Base-by-base conservation (phyloP, 2,113 vertebrate species). In the Pelvicachromis taeniatus region DNA sequence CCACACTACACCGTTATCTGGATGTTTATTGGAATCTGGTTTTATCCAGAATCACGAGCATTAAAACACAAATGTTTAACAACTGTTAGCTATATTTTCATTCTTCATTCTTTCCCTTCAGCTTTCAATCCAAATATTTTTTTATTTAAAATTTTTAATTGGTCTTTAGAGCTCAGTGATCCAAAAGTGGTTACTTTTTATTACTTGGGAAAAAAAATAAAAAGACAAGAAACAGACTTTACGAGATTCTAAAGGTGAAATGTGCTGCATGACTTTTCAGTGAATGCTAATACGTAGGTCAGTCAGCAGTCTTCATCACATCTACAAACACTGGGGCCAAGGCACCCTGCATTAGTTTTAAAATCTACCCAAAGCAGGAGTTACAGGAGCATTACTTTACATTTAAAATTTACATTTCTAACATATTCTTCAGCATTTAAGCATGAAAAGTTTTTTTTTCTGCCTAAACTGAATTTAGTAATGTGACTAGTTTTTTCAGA, bases 141-240 rank as follows among this genome's bases (percentile, higher is more conserved):
- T 19, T 75, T 50, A 50, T 75, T 31, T 2, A 10, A 4, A 48
- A 14, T 19, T 73, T 48, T 50, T 17, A 73, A 48, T 73, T 52
- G 17, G 70, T 52, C 26, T 50, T 50, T 50, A 50, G 45, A 50
- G 42, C 26, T 75, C 26, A 31, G 70, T 3, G 9, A 75, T 75
- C 26, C 16, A 52, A 75, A 52, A n/a, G 42, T 52, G 45, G 17
- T 50, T 73, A 17, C 2, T 29, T 52, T 75, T 75, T 33, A 48
- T 75, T 19, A 48, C 68, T 50, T 50, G 9, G 50, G 31, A 31
- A 48, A 38, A 63, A n/a, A 9, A 73, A 29, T 10, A 19, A 29
- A 19, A 48, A 50, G 40, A 17, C 9, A 45, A 48, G 16, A 21
- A 14, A 29, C 40, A 45, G 14, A 45, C 13, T 45, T 42, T 0